Conservation (phyloP, 2,888 invertebrate species). For the Camptogramma bilineatum region DNA sequence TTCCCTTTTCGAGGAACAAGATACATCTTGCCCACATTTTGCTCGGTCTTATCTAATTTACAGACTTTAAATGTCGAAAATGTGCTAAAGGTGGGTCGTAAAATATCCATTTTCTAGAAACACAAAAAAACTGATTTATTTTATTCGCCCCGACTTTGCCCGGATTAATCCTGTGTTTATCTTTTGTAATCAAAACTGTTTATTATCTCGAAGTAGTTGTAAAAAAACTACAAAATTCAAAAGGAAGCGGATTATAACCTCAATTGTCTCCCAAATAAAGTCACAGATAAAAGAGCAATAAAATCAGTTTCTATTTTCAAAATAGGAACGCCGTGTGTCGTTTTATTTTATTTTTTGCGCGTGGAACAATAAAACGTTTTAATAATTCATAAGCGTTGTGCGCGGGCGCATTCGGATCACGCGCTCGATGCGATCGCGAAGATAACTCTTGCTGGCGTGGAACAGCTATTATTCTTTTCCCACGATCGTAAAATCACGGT, state of each 20-base stretch:
- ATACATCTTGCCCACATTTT: slow-evolving; percentile 35
- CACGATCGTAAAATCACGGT: slow-evolving; percentile 78
- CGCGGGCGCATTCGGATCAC: slow-evolving; percentile 71
- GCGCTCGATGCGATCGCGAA: slow-evolving; percentile 70
- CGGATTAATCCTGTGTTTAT: too few species aligned
- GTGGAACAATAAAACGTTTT: slow-evolving; percentile 78
- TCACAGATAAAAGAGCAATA: slow-evolving; percentile 72
- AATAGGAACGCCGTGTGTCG: slow-evolving; percentile 71
- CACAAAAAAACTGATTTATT: slow-evolving; percentile 8
- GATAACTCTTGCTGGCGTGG: slow-evolving; percentile 57
- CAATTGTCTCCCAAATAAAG: slow-evolving; percentile 77
- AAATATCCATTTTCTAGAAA: slow-evolving; percentile 13
- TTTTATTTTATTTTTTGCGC: slow-evolving; percentile 72
- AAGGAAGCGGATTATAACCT: slow-evolving; percentile 50
- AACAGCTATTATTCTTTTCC: slow-evolving; percentile 77
- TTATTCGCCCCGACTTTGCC: neutral
- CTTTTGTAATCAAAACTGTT: too few species aligned
- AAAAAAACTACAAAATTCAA: slow-evolving; percentile 38
- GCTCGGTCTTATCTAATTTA: slow-evolving; percentile 20
- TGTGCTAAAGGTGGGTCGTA: slow-evolving; percentile 29
- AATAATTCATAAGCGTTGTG: slow-evolving; percentile 80
- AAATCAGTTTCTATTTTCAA: slow-evolving; percentile 75
- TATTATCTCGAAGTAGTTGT: slow-evolving; percentile 20
- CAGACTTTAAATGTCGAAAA: slow-evolving; percentile 15
- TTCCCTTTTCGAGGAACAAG: slow-evolving; percentile 39